These are phyloP conservation scores for Strigamia crassipes DNA, from an alignment of 2,888 invertebrate species.

Conservation along the genomic window DNA sequence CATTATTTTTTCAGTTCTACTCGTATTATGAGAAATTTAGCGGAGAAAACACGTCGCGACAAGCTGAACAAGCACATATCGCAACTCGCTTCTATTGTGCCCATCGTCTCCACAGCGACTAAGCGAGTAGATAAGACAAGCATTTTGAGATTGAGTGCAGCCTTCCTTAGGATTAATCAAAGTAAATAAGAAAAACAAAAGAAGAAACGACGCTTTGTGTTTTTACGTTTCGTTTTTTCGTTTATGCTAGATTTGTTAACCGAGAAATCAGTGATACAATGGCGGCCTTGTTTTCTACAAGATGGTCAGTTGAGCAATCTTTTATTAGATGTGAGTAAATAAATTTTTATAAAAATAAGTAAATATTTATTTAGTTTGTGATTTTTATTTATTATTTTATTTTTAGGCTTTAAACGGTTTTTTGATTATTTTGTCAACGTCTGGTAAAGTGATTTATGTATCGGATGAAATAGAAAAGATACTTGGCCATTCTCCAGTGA, in stretches of 20 bases:
- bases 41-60: slow-evolving; percentile 88
- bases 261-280: slow-evolving; percentile 13
- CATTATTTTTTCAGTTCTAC: slow-evolving; percentile 47
- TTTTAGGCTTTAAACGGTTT: slow-evolving; percentile 71
- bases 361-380: background rate
- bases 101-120: slow-evolving; percentile 79
- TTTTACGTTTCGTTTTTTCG: background rate
- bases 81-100: slow-evolving; percentile 78
- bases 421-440: slow-evolving; percentile 76
- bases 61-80: slow-evolving; percentile 84
- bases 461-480: slow-evolving; percentile 82
- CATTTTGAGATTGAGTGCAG: slow-evolving; percentile 82
- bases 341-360: no score
- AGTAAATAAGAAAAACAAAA: slow-evolving; percentile 56
- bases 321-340: slow-evolving; percentile 2
- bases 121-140: slow-evolving; percentile 90
- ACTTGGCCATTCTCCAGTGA: slow-evolving; percentile 81
- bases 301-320: slow-evolving; percentile 36
- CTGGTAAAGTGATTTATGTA: slow-evolving; percentile 82
- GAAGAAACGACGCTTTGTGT: no score
- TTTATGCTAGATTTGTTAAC: background rate
- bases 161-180: slow-evolving; percentile 80
- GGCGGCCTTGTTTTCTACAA: slow-evolving; percentile 41
- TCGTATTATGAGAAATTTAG: slow-evolving; percentile 73
- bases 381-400: background rate